These are phyloP conservation scores for Cyclura pinguis DNA, from an alignment of 2,797 vertebrate genomes.

Conservation along the genomic window DNA sequence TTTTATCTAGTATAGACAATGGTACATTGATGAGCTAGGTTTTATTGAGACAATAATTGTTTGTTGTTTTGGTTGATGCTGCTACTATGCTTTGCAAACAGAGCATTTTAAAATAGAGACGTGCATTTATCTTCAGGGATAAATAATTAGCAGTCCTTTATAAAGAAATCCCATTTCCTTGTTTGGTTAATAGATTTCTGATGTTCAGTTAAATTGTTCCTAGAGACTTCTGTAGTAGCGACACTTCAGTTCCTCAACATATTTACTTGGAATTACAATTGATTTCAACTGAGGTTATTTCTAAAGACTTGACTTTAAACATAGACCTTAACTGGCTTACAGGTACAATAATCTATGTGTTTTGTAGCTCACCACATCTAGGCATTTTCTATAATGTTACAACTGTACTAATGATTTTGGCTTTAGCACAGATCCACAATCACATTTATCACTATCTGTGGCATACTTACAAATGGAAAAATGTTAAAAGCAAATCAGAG, in stretches of 20 bases:
- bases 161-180: not conserved
- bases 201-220: not conserved
- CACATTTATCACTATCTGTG: not conserved
- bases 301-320: not conserved
- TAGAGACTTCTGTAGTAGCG: not conserved
- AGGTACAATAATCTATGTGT: not conserved
- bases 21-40: not conserved
- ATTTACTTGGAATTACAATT: slow-evolving; percentile 20
- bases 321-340: not conserved
- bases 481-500: not conserved
- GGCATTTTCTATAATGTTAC: not conserved
- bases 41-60: not conserved
- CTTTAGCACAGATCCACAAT: not conserved
- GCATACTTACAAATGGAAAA: not conserved
- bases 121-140: not conserved
- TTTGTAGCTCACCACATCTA: not conserved
- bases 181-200: not conserved
- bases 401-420: slow-evolving; percentile 3
- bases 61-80: not conserved
- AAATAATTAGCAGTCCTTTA: slow-evolving; percentile 12
- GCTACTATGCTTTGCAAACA: not conserved
- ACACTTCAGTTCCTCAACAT: not conserved
- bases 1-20: not conserved
- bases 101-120: not conserved
- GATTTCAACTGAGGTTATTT: slow-evolving; percentile 7